Base-by-base conservation (phyloP, 2,888 invertebrate species). In the Tiliacea aurago region DNA sequence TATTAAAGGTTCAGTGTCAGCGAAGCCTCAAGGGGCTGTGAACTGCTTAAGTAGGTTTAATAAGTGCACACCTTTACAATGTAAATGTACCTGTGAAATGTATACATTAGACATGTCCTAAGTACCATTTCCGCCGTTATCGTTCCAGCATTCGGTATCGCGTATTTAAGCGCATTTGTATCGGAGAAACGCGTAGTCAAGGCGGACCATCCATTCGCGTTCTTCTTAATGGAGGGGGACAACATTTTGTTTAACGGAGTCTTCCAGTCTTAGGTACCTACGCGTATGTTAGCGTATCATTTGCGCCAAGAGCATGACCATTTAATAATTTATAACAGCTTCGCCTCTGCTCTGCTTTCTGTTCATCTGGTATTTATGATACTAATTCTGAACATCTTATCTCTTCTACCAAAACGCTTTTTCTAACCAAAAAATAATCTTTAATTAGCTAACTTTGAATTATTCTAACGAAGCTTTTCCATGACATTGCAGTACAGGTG, bases 161-260 rank as follows among this genome's bases (percentile, higher is more conserved):
- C 81, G 59, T 83, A 78, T 82, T 78, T 83, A 67, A 86, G 83
- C 56, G 83, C 84, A 43, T 0, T 73, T 9, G 11, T 88, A 63
- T 6, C 65, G 18, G 59, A 79, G 61, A 73, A 18, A 7, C 10
- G 6, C 37, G 10, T n/a, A 55, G 90, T 93, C 81, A 76, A 75
- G 7, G 93, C 92, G 7, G 87, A 93, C 72, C 93, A 85, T 80
- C 87, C 90, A 2, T 90, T 88, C 80, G 45, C 81, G 41, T 90
- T 87, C 83, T 70, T 70, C 70, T 73, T 90, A 70, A 74, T 73
- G 76, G 70, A 80, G 18, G 62, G 65, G 33, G 56, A 84, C 47
- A 85, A 72, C 33, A 67, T 74, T 47, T 47, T 91, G 18, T 91
- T 91, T 81, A 86, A 70, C 53, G 91, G 91, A 77, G 78, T 85